Conservation (phyloP, 2,797 vertebrate species). For the Luscinia luscinia region DNA sequence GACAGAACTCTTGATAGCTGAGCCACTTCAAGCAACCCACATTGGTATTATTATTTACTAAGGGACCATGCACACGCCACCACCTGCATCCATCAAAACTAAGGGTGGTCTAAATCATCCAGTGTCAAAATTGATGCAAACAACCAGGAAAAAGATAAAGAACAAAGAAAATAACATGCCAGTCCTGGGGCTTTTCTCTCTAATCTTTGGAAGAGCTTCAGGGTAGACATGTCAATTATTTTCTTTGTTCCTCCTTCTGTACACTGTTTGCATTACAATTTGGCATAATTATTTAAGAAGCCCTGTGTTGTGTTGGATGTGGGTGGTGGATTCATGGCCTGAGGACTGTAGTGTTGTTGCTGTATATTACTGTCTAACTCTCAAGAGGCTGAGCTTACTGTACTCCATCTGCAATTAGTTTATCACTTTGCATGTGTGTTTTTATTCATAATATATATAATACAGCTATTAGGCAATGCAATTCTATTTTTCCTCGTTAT, state of each 20-base stretch:
- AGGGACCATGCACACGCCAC: not conserved
- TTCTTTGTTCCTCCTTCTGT: conserved; percentile 57
- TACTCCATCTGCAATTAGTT: conserved; percentile 13
- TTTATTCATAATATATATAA: not conserved
- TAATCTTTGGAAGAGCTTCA: conserved; percentile 51
- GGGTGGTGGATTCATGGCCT: conserved; percentile 15
- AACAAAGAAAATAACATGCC: conserved; percentile 62
- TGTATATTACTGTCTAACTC: not conserved
- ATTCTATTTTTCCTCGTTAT: not conserved
- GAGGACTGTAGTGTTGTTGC: not conserved
- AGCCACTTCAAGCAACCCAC: conserved; percentile 47
- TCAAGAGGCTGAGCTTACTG: not conserved
- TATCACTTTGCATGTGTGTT: not conserved
- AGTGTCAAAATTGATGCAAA: conserved; percentile 64
- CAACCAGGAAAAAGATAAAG: conserved; percentile 32
- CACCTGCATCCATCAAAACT: conserved; percentile 61
- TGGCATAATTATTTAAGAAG: conserved; percentile 34
- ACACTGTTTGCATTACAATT: conserved; percentile 46
- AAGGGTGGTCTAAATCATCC: conserved; percentile 61
- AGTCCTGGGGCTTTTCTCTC: conserved; percentile 22
- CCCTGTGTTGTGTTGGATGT: conserved; percentile 17
- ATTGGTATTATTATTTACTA: conserved; percentile 47
- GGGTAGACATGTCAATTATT: conserved; percentile 27
- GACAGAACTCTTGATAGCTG: conserved; percentile 53
- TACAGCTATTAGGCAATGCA: not conserved